Conservation (phyloP, 1,140 invertebrate genomes). For the Trichomalopsis sarcophagae region DNA sequence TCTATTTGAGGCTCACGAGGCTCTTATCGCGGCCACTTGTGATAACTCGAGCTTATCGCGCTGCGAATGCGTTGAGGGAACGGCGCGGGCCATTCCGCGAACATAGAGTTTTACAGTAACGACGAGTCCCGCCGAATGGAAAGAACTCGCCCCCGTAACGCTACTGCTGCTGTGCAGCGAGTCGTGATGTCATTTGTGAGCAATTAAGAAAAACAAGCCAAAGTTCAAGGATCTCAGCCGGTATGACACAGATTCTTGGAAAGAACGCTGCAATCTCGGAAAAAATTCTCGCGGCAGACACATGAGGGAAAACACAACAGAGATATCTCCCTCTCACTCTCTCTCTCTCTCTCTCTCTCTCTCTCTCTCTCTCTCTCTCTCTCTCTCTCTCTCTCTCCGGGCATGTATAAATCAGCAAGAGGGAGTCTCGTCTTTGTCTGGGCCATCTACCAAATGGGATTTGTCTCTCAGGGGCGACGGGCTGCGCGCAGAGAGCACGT, state of each 20-base stretch:
- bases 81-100: background rate
- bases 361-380: no score
- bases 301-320: background rate
- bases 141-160: slow-evolving; percentile 1
- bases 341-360: no score
- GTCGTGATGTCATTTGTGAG: background rate
- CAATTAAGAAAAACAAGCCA: background rate
- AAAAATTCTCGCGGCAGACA: background rate
- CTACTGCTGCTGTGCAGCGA: background rate
- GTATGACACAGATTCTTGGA: background rate
- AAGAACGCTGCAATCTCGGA: background rate
- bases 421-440: background rate
- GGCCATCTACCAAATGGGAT: slow-evolving; percentile 13
- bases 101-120: slow-evolving; percentile 32
- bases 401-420: background rate
- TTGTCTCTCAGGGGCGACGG: slow-evolving; percentile 1
- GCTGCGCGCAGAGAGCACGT: background rate
- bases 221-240: background rate
- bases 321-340: background rate
- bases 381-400: no score
- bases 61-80: background rate
- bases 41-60: slow-evolving; percentile 39
- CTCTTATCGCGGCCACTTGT: background rate
- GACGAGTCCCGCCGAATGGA: background rate
- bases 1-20: background rate